Conservation (phyloP, 2,797 vertebrate species). For the Trachops cirrhosus region DNA sequence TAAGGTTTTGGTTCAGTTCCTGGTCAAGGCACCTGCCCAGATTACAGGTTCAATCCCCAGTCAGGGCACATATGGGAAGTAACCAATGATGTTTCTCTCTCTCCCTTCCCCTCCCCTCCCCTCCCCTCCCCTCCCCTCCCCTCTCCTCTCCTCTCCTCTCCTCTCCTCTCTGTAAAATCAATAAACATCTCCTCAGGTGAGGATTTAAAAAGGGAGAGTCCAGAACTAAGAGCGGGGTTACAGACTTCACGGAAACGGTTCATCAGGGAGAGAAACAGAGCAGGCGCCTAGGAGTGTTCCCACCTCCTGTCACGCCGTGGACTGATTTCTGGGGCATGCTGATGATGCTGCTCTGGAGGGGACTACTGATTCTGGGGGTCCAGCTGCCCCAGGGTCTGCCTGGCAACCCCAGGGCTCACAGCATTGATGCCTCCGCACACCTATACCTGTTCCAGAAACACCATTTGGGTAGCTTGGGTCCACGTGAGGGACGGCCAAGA, state of each 20-base stretch:
- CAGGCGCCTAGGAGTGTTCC: fast-evolving
- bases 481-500: fast-evolving
- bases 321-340: fast-evolving
- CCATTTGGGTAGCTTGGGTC: background rate
- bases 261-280: fast-evolving
- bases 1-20: background rate
- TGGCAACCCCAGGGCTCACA: background rate
- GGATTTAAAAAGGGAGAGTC: background rate
- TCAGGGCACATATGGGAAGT: background rate
- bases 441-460: background rate
- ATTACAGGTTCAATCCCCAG: background rate
- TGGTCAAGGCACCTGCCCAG: background rate
- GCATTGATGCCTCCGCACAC: background rate
- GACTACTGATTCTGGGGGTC: background rate
- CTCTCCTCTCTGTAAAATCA: background rate
- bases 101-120: too few species aligned
- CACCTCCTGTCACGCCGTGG: fast-evolving
- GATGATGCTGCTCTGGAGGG: fast-evolving
- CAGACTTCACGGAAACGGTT: background rate
- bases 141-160: too few species aligned
- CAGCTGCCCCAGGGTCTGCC: background rate
- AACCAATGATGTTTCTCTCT: background rate
- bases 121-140: too few species aligned
- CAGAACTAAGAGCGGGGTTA: background rate
- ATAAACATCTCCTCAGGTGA: background rate